These are phyloP conservation scores for Aphelocoma californica DNA, from an alignment of 2,797 vertebrate species.

Conservation along the genomic window DNA sequence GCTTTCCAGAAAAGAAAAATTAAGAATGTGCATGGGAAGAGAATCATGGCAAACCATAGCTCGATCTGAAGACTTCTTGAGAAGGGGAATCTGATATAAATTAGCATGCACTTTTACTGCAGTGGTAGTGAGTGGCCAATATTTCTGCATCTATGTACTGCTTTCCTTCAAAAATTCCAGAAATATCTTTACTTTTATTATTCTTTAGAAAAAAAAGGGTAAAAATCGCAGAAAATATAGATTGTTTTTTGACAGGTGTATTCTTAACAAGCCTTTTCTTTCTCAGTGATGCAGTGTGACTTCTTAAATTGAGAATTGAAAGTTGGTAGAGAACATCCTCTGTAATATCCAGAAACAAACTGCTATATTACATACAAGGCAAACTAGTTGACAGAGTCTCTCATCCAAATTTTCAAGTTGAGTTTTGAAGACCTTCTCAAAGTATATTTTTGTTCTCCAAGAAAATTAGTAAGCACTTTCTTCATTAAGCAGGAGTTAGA, in stretches of 20 bases:
- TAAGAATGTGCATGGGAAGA: not conserved
- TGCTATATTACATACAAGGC: not conserved
- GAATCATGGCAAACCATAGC: not conserved
- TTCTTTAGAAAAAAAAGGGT: not conserved
- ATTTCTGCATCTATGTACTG: not conserved
- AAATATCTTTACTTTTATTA: not conserved
- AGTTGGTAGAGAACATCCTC: not conserved
- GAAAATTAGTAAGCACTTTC: not conserved
- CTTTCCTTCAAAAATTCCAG: not conserved
- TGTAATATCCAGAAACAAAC: not conserved
- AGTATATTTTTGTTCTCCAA: not conserved
- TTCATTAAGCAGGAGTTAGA: not conserved
- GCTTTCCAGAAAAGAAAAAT: not conserved
- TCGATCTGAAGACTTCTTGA: not conserved
- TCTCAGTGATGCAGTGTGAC: not conserved
- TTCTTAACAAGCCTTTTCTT: not conserved
- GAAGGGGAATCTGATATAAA: not conserved
- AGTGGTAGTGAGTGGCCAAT: not conserved
- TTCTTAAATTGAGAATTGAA: not conserved
- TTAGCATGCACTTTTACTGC: not conserved
- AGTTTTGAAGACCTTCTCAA: not conserved
- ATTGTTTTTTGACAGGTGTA: not conserved
- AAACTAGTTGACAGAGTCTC: not conserved
- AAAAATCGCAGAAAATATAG: not conserved
- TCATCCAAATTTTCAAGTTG: not conserved